Evolutionary conservation across 2,797 vertebrate genomes (phyloP).

Genomic region (Sardinella longiceps): DNA sequence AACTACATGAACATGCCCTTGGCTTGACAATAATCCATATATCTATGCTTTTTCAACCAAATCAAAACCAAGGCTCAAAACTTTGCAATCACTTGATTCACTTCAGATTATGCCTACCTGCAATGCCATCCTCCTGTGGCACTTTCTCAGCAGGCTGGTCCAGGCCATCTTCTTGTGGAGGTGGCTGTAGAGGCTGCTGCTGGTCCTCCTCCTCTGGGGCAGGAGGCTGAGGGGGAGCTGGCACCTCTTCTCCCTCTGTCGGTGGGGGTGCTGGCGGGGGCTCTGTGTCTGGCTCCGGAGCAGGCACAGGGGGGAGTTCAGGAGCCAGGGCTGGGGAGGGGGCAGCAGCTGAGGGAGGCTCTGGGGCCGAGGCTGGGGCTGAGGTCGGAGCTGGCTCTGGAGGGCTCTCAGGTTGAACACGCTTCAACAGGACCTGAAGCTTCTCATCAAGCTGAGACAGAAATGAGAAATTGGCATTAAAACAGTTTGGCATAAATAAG

Average conservation of each 20-base stretch:
- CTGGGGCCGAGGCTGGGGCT: background rate
- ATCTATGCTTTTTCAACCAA: background rate
- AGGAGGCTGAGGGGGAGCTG: conserved; percentile 54
- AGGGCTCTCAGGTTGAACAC: conserved; percentile 71
- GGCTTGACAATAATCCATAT: too few relatives aligned
- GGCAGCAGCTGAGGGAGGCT: conserved; percentile 16
- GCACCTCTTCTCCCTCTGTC: conserved; percentile 65
- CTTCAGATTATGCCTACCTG: too few relatives aligned
- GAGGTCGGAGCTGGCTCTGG: conserved; percentile 50
- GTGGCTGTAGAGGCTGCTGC: conserved; percentile 54
- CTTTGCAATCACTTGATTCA: too few relatives aligned
- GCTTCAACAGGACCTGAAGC: conserved; percentile 79
- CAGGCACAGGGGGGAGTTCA: conserved; percentile 57
- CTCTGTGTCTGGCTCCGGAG: conserved; percentile 54
- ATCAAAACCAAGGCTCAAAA: too few relatives aligned
- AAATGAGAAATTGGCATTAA: background rate
- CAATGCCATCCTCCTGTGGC: conserved; percentile 51
- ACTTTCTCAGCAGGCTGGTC: conserved; percentile 58
- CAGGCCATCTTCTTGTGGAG: conserved; percentile 55
- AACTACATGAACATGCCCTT: too few relatives aligned
- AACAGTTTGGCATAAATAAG: background rate
- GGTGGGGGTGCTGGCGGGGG: conserved; percentile 58
- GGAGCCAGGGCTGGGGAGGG: conserved; percentile 53
- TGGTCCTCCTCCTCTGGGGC: conserved; percentile 64
- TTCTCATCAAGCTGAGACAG: conserved; percentile 82